A percentile compares a stretch with the other conserved stretches of the same genome.
Evolutionary conservation across 2,888 invertebrate genomes (phyloP).

Genomic region (Allophyes oxyacanthae): DNA sequence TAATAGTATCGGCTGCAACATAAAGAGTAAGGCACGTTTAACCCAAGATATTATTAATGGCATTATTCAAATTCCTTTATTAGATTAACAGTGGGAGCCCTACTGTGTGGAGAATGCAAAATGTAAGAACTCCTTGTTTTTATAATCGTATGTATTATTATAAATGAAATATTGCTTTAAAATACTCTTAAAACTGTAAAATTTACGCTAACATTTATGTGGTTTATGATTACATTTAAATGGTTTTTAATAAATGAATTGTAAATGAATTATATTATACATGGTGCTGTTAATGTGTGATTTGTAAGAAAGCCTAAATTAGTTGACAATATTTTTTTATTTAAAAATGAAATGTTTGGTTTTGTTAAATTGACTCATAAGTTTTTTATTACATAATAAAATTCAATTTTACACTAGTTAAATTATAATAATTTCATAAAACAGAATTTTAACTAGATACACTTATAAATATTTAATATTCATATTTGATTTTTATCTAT

Average conservation of each 20-base stretch:
- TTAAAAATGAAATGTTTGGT: too few species aligned
- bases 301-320: background rate
- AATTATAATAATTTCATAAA: too few species aligned
- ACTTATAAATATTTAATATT: too few species aligned
- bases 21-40: conserved; percentile 56
- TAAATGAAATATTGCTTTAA: conserved; percentile 47
- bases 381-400: too few species aligned
- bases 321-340: too few species aligned
- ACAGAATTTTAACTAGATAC: too few species aligned
- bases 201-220: conserved; percentile 20
- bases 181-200: conserved; percentile 38
- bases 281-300: background rate
- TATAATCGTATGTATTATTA: conserved; percentile 47
- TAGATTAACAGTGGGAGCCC: conserved; percentile 84
- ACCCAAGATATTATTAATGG: conserved; percentile 77
- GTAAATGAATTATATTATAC: background rate
- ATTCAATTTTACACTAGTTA: too few species aligned
- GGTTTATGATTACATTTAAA: conserved; percentile 34
- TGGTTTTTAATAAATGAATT: conserved; percentile 5
- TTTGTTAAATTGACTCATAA: too few species aligned
- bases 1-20: conserved; percentile 59
- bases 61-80: conserved; percentile 86
- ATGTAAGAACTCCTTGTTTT: conserved; percentile 60
- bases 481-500: too few species aligned
- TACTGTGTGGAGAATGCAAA: conserved; percentile 81